phyloP scores from a whole-genome alignment of 2,888 invertebrate species.

The Thecocarcelia acutangulata region DNA sequence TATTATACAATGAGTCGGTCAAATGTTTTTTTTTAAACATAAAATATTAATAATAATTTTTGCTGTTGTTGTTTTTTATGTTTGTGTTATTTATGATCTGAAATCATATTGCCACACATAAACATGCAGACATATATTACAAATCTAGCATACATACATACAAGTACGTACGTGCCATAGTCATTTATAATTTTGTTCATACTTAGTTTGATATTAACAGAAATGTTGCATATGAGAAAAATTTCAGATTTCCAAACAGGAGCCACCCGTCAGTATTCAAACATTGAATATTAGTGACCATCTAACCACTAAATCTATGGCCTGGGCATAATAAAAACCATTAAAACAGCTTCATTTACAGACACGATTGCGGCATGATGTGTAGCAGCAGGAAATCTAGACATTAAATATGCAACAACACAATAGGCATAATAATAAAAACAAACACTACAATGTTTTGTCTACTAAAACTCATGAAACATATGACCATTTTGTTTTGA shows the following conservation, averaged over 20 bases:
- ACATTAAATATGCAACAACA: constrained; percentile 68
- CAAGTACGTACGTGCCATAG: background rate
- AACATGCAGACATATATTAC: background rate
- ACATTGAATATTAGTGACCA: constrained; percentile 38
- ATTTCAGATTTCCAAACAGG: background rate
- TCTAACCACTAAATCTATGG: constrained; percentile 52
- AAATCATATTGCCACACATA: constrained; percentile 56
- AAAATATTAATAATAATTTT: constrained; percentile 28
- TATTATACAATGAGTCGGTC: no score
- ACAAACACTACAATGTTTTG: constrained; percentile 15
- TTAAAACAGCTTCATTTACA: constrained; percentile 39
- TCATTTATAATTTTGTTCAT: background rate
- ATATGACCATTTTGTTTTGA: constrained; percentile 30
- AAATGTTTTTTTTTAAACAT: background rate
- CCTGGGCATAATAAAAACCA: constrained; percentile 53
- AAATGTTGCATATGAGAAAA: constrained; percentile 12
- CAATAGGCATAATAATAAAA: constrained; percentile 2
- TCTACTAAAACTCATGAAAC: constrained; percentile 18
- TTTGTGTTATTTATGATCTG: constrained; percentile 61
- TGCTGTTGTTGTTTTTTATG: background rate
- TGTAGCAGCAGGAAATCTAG: constrained; percentile 66
- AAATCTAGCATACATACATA: background rate
- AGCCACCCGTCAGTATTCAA: background rate
- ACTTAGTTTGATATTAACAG: constrained; percentile 28
- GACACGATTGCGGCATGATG: constrained; percentile 40